Conservation (phyloP, 2,113 vertebrate species). For the Cricetomys ansorgei region DNA sequence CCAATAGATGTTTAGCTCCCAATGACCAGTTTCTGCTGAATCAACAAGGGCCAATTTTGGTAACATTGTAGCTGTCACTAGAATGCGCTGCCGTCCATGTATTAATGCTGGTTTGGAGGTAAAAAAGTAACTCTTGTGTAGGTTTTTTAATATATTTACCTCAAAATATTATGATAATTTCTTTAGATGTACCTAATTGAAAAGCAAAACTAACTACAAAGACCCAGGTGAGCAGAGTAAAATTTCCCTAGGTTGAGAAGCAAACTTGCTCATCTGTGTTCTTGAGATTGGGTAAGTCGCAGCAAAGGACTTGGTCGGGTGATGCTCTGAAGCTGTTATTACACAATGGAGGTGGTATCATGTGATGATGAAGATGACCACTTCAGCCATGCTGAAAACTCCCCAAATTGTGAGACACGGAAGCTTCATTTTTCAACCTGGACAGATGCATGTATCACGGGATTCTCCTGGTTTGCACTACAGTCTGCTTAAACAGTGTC, state of each 20-base stretch:
- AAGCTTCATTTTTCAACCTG: neutral
- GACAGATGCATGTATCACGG: neutral
- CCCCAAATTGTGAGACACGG: neutral
- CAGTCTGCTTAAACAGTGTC: neutral
- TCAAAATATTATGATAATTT: neutral
- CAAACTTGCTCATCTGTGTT: neutral
- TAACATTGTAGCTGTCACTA: neutral
- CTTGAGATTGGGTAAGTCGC: neutral
- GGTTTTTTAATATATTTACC: neutral
- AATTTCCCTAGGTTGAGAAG: neutral
- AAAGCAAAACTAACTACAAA: neutral
- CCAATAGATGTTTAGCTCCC: neutral
- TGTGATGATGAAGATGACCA: neutral
- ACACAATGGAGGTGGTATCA: neutral
- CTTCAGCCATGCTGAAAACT: neutral
- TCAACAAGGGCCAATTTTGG: neutral
- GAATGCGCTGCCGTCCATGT: neutral
- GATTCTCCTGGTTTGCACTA: neutral
- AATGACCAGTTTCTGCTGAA: neutral
- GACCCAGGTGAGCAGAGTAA: neutral
- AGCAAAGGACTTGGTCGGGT: neutral
- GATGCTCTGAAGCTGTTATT: neutral
- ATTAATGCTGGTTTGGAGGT: neutral
- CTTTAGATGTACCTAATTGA: neutral
- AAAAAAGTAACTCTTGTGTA: neutral